Conservation (phyloP, 2,113 vertebrate genomes). For the Apeltes quadracus region DNA sequence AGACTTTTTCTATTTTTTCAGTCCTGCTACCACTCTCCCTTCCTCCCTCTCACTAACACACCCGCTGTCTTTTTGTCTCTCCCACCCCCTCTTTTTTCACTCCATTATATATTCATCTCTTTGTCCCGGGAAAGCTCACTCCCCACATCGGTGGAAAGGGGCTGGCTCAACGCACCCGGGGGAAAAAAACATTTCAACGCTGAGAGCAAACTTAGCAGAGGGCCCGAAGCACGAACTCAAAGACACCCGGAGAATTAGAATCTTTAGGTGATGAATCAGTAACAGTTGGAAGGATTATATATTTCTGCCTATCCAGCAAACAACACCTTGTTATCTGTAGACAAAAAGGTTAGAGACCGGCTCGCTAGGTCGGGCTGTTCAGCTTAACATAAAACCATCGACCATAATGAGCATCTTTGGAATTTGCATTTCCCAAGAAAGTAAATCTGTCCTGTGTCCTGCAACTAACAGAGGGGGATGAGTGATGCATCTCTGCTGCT, state of each 20-base stretch:
- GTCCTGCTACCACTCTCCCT: slow-evolving; percentile 51
- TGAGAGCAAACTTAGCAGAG: slow-evolving; percentile 68
- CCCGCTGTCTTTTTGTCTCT: slow-evolving; percentile 72
- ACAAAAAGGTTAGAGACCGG: slow-evolving; percentile 27
- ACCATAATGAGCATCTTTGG: too few relatives aligned
- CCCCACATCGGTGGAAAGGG: slow-evolving; percentile 72
- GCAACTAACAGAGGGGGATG: slow-evolving; percentile 41
- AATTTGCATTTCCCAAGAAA: slow-evolving; percentile 55
- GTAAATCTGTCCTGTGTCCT: slow-evolving; percentile 42
- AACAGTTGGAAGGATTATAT: too few relatives aligned
- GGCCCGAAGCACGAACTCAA: slow-evolving; percentile 48
- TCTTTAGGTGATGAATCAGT: too few relatives aligned
- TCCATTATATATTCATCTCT: slow-evolving; percentile 79
- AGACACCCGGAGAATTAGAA: slow-evolving; percentile 60
- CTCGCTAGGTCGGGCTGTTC: neutral
- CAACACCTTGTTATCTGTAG: slow-evolving; percentile 54
- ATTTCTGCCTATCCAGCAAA: too few relatives aligned
- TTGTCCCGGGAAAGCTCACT: slow-evolving; percentile 80
- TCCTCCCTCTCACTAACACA: slow-evolving; percentile 61
- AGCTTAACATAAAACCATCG: slow-evolving; percentile 50
- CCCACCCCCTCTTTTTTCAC: slow-evolving; percentile 65
- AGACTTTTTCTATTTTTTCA: slow-evolving; percentile 61
- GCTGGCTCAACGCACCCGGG: slow-evolving; percentile 61
- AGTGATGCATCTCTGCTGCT: slow-evolving; percentile 55
- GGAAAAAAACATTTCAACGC: slow-evolving; percentile 70